Conservation (phyloP, 2,113 vertebrate species). For the Crotophaga sulcirostris region DNA sequence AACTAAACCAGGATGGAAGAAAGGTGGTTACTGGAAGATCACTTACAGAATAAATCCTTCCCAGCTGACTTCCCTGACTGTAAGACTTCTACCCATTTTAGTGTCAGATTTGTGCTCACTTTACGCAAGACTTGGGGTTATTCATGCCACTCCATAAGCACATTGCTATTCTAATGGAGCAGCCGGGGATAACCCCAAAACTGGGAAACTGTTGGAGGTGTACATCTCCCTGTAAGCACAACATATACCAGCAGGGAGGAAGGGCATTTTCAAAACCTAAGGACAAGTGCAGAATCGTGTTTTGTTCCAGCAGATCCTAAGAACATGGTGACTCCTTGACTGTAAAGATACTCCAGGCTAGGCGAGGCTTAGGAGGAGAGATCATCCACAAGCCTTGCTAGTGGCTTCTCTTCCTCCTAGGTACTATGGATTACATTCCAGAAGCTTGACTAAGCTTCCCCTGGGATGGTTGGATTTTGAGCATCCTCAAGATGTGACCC, state of each 20-base stretch:
- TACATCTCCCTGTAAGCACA: not conserved
- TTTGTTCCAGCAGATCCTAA: not conserved
- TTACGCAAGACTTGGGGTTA: not conserved
- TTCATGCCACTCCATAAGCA: not conserved
- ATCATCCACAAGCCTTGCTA: not conserved
- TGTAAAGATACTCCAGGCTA: not conserved
- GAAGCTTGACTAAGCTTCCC: not conserved
- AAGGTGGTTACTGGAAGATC: not conserved
- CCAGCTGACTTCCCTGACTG: not conserved
- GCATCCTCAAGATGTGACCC: not conserved
- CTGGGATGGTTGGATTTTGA: not conserved
- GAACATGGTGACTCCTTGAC: not conserved
- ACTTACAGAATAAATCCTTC: not conserved
- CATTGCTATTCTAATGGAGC: not conserved
- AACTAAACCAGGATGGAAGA: slow-evolving; percentile 75
- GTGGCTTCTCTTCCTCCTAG: not conserved
- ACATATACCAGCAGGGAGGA: not conserved
- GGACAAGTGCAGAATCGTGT: not conserved
- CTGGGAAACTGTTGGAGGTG: not conserved
- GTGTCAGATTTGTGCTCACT: not conserved
- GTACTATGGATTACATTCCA: not conserved
- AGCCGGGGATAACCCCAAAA: not conserved
- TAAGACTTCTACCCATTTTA: not conserved
- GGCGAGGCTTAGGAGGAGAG: not conserved
- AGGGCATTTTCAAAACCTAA: not conserved